Conservation (phyloP, 2,113 vertebrate species). For the Hyperopisus bebe region DNA sequence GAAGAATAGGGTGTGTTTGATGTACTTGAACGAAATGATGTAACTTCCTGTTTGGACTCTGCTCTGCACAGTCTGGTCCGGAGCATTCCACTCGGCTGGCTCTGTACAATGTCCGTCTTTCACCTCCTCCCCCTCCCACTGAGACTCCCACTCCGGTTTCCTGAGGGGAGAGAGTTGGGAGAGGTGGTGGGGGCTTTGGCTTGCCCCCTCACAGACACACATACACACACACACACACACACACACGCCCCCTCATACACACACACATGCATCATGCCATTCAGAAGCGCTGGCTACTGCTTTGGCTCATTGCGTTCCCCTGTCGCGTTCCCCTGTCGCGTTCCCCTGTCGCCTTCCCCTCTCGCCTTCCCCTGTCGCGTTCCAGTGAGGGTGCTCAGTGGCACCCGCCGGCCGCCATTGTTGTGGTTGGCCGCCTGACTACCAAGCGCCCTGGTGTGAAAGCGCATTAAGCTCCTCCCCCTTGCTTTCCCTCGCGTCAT, state of each 20-base stretch:
- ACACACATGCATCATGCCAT: constrained; percentile 28
- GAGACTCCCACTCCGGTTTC: background rate
- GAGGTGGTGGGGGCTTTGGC: background rate
- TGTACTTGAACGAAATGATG: background rate
- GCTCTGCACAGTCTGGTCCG: background rate
- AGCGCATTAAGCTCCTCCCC: background rate
- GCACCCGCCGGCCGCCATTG: background rate
- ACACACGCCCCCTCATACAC: too few species aligned
- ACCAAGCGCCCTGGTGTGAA: too few species aligned
- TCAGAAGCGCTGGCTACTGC: constrained; percentile 31
- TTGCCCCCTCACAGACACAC: background rate
- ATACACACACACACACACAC: background rate
- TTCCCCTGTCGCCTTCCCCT: constrained; percentile 19
- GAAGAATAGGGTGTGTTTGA: background rate
- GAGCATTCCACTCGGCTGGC: background rate
- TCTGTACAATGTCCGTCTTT: background rate
- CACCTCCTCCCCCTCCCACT: background rate
- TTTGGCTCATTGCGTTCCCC: constrained; percentile 34
- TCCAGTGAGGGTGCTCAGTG: constrained; percentile 24
- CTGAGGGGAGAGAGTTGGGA: background rate
- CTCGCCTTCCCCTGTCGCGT: constrained; percentile 10
- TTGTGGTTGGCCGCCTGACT: background rate
- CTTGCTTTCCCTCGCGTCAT: background rate
- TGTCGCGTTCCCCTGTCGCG: background rate
- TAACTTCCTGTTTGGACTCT: background rate